Conservation (phyloP, 2,113 vertebrate species). For the Leptocoma aspasia region DNA sequence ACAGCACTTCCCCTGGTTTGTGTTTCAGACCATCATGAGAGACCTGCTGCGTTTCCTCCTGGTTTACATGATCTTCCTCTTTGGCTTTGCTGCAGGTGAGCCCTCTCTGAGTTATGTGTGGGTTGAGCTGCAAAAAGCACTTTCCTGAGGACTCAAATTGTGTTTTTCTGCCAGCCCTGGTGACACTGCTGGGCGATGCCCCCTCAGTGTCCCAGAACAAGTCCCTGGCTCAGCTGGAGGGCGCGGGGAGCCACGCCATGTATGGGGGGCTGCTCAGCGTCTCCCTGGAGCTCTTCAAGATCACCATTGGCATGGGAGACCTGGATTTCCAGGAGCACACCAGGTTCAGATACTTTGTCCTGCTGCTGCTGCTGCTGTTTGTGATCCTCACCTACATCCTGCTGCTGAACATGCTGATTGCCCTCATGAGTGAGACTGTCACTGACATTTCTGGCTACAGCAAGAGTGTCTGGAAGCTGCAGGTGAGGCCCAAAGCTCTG, state of each 20-base stretch:
- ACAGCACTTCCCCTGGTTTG: background rate
- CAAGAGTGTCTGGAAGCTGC: constrained; percentile 89
- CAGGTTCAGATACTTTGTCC: constrained; percentile 82
- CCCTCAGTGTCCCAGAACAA: background rate
- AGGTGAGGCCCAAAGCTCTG: constrained; percentile 71
- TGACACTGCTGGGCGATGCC: constrained; percentile 79
- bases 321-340: constrained; percentile 88
- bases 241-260: background rate
- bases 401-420: constrained; percentile 95
- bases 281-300: constrained; percentile 91
- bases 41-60: constrained; percentile 90
- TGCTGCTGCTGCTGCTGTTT: constrained; percentile 86
- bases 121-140: background rate
- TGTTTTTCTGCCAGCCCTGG: constrained; percentile 74
- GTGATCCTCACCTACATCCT: constrained; percentile 94
- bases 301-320: constrained; percentile 97
- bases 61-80: constrained; percentile 92
- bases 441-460: constrained; percentile 79
- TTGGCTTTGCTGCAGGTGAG: constrained; percentile 93
- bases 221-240: background rate
- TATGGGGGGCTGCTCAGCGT: constrained; percentile 78
- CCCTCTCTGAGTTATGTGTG: background rate
- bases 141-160: background rate
- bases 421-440: constrained; percentile 91
- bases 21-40: constrained; percentile 87